Evolutionary conservation across 2,113 vertebrate species (phyloP), one percentile per base, ranked within the genome.

Genomic region (Athene noctua): DNA sequence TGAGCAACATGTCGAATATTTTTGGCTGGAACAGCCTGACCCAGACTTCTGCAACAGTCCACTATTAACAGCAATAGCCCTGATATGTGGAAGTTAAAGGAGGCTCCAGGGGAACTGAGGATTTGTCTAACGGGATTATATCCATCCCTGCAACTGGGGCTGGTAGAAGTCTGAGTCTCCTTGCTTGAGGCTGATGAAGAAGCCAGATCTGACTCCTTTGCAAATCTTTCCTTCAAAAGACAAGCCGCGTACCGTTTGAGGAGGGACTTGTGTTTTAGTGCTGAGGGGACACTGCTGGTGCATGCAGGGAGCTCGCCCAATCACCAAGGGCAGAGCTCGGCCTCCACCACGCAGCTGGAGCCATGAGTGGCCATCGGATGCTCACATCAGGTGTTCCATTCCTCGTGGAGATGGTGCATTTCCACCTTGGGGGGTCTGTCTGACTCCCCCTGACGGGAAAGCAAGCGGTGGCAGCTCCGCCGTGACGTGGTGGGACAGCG

Each of bases 291-390:
- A 0, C 52, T 9, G 3, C 85, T 21, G 26, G 38, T 3, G 5
- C 18, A 3, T 8, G 44, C 3, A 1, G 58, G 58, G 19, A 23
- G 16, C n/a, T 68, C 15, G 6, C 21, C n/a, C 1, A 2, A 34
- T 40, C 3, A 3, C 47, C 0, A 2, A 47, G 42, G 49, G 32
- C 40, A 77, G 14, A 77, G 47, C 80, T 70, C 15, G 5, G n/a
- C 32, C 18, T 44, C 15, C 27, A 2, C 34, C 2, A 2, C 0
- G 0, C 13, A 59, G 40, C 49, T 3, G 10, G 51, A 34, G 78
- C 46, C 1, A 0, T 10, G 22, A 1, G 1, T 3, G 5, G 27
- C 67, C 34, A 1, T 27, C 0, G 0, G 68, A 4, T 20, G 46
- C 61, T 66, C 72, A 2, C 1, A 1, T 5, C 1, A 6, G 81